Evolutionary conservation across 2,113 vertebrate species (phyloP), one percentile per base, ranked within the genome.

Genomic region (Crypturellus undulatus): DNA sequence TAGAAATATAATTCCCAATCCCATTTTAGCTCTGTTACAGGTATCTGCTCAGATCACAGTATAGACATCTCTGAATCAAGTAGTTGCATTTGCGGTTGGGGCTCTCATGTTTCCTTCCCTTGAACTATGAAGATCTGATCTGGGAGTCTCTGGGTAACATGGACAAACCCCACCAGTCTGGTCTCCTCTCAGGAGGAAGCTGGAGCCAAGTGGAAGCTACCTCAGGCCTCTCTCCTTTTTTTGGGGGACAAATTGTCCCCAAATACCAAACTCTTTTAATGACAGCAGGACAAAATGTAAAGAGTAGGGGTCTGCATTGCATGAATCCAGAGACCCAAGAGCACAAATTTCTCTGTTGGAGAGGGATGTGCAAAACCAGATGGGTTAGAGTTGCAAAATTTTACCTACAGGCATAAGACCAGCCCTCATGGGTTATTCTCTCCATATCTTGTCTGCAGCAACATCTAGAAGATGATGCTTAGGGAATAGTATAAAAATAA

Each of bases 111-210:
- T 30, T 43, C 28, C 40, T 12, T 45, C 14, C 62, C 26, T 36
- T 73, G 64, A 56, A n/a, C 24, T 60, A 38, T 24, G 32, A 90
- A 63, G 51, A 73, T 34, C 15, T 87, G 49, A 15, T 34, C 8
- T 3, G 1, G 22, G 47, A 28, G 3, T 10, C 67, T 59, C 30
- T 64, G 19, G 63, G 3, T 1, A 80, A 20, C 16, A 7, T 0
- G 6, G 17, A 4, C 67, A 71, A 58, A 71, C 25, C 65, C 36
- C 62, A 38, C 4, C 4, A 2, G 14, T 16, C 17, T n/a, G 30
- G 13, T n/a, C 49, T 43, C 8, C 42, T 45, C 34, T 51, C 32
- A 9, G 65, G 51, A 54, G 56, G 42, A 63, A 54, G 12, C 0
- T 42, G 58, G 45, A 78, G 34, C 26, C 4, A 2, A 84, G 58